Conservation (phyloP, 1,140 invertebrate species). For the Apis mellifera region DNA sequence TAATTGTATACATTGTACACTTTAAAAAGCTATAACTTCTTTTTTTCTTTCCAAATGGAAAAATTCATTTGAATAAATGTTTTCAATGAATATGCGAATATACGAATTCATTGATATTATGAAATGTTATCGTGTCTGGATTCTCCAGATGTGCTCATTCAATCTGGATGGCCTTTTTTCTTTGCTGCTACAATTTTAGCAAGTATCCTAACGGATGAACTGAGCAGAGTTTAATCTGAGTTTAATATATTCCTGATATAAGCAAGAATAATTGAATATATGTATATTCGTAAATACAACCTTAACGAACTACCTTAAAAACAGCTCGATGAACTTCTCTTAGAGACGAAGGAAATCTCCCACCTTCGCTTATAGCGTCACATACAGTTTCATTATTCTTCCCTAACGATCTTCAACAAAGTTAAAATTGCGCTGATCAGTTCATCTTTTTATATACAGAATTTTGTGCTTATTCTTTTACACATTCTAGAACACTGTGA, state of each 20-base stretch:
- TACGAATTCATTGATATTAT: neutral
- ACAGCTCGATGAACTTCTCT: constrained; percentile 14
- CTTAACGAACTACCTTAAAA: constrained; percentile 42
- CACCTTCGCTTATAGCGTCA: neutral
- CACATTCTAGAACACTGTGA: neutral
- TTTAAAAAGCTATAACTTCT: neutral
- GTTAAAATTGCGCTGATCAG: neutral
- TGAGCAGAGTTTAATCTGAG: neutral
- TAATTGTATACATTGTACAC: too few relatives aligned
- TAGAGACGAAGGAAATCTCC: neutral
- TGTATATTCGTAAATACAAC: constrained; percentile 28
- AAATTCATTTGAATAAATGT: neutral
- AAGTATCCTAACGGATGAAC: constrained; percentile 10
- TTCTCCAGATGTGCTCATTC: constrained; percentile 2
- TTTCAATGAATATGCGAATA: neutral
- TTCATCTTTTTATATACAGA: constrained; percentile 13
- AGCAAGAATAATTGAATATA: constrained; percentile 18
- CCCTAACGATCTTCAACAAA: neutral
- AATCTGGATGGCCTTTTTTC: neutral
- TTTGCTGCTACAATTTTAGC: neutral
- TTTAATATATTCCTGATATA: constrained; percentile 19
- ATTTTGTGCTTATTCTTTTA: neutral
- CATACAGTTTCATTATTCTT: neutral
- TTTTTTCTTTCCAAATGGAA: neutral
- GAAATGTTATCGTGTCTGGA: neutral